phyloP scores from a whole-genome alignment of 2,113 vertebrate species.

The Archilochus colubris region DNA sequence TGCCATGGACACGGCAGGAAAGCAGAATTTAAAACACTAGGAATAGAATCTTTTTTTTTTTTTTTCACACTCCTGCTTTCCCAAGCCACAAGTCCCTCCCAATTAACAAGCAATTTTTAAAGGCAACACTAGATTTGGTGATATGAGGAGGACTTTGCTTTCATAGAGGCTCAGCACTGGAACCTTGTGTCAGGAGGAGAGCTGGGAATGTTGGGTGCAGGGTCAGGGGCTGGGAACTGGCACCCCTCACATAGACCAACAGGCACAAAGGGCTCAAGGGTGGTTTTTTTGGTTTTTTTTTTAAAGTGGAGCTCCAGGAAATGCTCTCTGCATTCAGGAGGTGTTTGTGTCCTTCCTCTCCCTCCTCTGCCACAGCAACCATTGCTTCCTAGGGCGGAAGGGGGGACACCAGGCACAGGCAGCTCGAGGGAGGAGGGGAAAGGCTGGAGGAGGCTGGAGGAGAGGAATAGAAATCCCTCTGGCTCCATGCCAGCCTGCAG shows the following conservation, averaged over 20 bases:
- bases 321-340: conserved; percentile 53
- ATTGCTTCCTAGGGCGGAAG: conserved; percentile 67
- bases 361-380: neutral
- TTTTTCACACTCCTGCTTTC: neutral
- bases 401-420: neutral
- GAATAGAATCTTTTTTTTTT: fast-evolving
- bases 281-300: neutral
- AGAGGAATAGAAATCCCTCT: conserved; percentile 43
- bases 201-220: neutral
- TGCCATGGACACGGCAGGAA: fast-evolving
- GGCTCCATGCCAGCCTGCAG: conserved; percentile 61
- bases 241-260: fast-evolving
- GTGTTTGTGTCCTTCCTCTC: conserved; percentile 35
- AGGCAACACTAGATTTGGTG: fast-evolving
- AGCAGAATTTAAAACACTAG: neutral
- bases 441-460: conserved; percentile 36
- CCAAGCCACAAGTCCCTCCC: neutral
- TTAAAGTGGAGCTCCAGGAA: neutral
- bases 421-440: conserved; percentile 46
- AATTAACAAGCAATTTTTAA: fast-evolving
- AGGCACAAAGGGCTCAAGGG: neutral
- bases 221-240: neutral
- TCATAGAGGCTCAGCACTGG: neutral
- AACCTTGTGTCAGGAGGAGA: neutral
- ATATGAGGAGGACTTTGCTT: neutral